Evolutionary conservation across 2,888 invertebrate species (phyloP).

Genomic region (Balanococcus diminutus): DNA sequence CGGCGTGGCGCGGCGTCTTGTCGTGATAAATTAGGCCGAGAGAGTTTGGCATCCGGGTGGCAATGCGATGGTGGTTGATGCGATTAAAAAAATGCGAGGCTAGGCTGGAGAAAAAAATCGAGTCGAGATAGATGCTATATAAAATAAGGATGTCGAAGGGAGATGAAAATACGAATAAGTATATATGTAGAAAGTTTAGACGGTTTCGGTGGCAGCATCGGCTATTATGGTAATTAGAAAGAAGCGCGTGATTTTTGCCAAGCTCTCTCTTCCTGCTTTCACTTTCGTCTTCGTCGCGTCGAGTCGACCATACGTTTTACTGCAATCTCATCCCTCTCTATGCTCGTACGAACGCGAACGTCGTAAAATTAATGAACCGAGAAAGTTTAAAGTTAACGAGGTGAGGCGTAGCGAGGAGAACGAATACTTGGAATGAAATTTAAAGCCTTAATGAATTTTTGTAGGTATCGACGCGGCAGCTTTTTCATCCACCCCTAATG

Average conservation of each 20-base stretch:
- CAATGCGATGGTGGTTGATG: too few relatives aligned
- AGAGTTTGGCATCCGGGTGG: not conserved
- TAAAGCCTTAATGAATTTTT: not conserved
- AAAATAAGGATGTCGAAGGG: too few relatives aligned
- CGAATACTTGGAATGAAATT: not conserved
- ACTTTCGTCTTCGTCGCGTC: not conserved
- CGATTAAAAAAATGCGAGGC: too few relatives aligned
- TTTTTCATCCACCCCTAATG: too few relatives aligned
- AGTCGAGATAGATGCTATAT: too few relatives aligned
- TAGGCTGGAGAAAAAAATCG: too few relatives aligned
- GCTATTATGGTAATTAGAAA: conserved; percentile 27
- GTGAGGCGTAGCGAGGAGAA: not conserved
- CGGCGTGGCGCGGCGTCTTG: not conserved
- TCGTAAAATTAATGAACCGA: conserved; percentile 1
- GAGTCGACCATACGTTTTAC: not conserved
- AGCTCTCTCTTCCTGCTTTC: not conserved
- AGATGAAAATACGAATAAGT: too few relatives aligned
- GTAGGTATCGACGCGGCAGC: not conserved
- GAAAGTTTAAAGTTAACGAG: conserved; percentile 8
- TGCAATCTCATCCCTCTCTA: not conserved
- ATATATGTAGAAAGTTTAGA: too few relatives aligned
- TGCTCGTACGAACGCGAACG: not conserved
- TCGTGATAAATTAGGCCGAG: not conserved
- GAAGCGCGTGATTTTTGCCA: not conserved
- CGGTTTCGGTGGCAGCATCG: not conserved